Evolutionary conservation across 2,113 vertebrate species (phyloP).

Genomic region (Nymphicus hollandicus): DNA sequence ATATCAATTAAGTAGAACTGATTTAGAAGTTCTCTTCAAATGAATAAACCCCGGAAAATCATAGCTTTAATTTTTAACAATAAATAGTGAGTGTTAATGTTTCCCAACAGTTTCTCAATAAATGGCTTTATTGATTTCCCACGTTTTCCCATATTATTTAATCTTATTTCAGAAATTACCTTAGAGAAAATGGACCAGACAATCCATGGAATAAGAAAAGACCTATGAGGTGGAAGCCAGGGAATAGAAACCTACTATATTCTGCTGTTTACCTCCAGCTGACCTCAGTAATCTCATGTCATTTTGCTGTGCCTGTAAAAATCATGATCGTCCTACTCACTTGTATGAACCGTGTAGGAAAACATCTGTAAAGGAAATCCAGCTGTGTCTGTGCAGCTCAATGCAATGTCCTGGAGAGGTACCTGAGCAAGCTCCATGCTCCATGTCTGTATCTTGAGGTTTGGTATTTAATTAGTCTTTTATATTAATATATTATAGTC

Average conservation of each 20-base stretch:
- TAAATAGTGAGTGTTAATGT: background rate
- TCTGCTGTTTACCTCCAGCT: background rate
- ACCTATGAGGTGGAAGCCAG: background rate
- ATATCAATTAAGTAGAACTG: background rate
- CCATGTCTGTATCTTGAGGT: background rate
- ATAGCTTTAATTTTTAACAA: background rate
- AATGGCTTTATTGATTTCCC: background rate
- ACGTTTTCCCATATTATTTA: background rate
- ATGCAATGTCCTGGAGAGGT: background rate
- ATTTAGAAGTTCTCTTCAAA: background rate
- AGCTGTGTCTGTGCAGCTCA: background rate
- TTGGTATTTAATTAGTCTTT: background rate
- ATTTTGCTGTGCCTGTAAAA: background rate
- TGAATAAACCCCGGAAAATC: background rate
- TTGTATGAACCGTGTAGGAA: background rate
- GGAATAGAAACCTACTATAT: background rate
- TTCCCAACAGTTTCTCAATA: background rate
- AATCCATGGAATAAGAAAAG: background rate
- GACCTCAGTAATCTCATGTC: background rate
- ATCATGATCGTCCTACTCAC: background rate
- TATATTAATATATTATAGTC: background rate
- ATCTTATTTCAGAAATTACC: background rate
- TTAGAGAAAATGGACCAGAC: background rate
- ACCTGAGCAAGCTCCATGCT: background rate
- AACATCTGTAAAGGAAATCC: constrained; percentile 17